Evolutionary conservation across 2,113 vertebrate genomes (phyloP), one percentile per base, ranked within the genome.

Genomic region (Terrapene triunguis): DNA sequence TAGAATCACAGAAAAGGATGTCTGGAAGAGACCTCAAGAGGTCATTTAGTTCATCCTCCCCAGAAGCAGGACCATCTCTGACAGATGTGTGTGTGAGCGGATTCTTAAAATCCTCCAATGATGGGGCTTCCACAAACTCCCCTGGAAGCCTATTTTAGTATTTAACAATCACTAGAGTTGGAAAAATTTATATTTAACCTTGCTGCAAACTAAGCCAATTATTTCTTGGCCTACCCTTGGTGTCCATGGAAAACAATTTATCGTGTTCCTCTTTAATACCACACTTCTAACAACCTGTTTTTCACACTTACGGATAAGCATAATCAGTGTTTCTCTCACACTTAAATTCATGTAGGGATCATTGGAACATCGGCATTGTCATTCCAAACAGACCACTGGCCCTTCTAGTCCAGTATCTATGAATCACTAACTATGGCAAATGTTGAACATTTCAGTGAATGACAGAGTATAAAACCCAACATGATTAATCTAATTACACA

Each of bases 361-460:
- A 85, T 80, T 55, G 89, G 65, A 82, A 59, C 87, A 85, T 90
- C 89, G 54, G 32, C 90, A 80, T 1, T 62, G 76, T 59, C 89
- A 93, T 51, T 76, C 47, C 24, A 85, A 62, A 69, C 84, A 93
- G 81, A 78, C 38, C 76, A 89, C 74, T 79, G 38, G 53, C 89
- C 93, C 51, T 76, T 51, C 82, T 59, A 82, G 51, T 38, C 90
- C 92, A 29, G 27, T 84, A 25, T 88, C 89, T 51, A 44, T 44
- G 44, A 35, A 47, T 10, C 62, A 91, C 89, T 85, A 89, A 89
- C 8, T 79, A 2, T 59, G 50, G 87, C 90, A 82, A 80, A 92
- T 44, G 47, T 13, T 54, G 54, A 96, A 21, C 84, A 93, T 92
- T 93, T 92, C 47, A 84, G 74, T 72, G 79, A 82, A 74, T 95